phyloP scores from a whole-genome alignment of 2,113 vertebrate genomes.

The Ivindomyrus marchei region DNA sequence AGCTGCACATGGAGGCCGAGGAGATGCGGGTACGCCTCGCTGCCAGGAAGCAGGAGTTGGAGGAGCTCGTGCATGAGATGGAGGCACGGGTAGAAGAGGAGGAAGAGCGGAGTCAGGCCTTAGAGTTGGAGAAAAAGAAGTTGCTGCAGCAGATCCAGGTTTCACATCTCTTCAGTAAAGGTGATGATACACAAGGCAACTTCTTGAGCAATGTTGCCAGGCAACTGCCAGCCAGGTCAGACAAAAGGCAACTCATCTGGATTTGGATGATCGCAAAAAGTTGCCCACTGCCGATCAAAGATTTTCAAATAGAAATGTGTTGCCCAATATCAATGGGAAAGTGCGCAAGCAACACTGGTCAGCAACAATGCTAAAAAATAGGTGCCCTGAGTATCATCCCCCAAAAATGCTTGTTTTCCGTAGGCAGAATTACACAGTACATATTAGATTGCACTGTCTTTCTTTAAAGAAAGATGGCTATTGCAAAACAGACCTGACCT shows the following conservation, averaged over 20 bases:
- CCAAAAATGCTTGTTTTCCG: background rate
- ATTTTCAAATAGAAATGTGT: background rate
- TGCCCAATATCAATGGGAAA: background rate
- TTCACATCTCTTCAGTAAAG: background rate
- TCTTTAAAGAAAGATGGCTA: background rate
- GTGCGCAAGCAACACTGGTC: conserved; percentile 24
- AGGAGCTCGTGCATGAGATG: conserved; percentile 92
- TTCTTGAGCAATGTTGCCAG: background rate
- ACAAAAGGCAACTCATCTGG: background rate
- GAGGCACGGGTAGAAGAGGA: conserved; percentile 50
- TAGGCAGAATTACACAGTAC: background rate
- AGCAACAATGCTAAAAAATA: conserved; percentile 26
- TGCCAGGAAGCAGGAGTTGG: conserved; percentile 83
- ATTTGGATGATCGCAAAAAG: too few species aligned
- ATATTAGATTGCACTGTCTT: background rate
- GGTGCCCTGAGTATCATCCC: background rate
- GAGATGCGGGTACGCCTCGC: background rate
- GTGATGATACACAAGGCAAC: background rate
- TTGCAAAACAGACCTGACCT: background rate
- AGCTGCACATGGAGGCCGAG: conserved; percentile 62
- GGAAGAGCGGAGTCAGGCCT: conserved; percentile 37
- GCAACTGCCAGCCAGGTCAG: background rate
- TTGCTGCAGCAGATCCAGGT: background rate
- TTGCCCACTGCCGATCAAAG: background rate
- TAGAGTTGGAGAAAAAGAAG: background rate